Conservation (phyloP, 2,113 vertebrate genomes). For the Onychostruthus taczanowskii region DNA sequence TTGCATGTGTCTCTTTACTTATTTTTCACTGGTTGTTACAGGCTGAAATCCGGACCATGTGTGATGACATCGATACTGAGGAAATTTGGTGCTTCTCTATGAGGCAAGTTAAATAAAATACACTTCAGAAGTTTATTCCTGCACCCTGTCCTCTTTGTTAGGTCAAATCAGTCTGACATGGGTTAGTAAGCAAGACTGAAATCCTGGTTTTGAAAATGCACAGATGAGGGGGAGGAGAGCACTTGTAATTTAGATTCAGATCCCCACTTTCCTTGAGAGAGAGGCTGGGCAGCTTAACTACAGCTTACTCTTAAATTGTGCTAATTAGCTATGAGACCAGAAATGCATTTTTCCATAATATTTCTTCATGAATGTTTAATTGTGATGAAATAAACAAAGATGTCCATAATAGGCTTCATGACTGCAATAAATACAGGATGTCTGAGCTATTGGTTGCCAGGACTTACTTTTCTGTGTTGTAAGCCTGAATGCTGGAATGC, state of each 20-base stretch:
- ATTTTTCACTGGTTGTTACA: not conserved
- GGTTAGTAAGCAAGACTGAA: not conserved
- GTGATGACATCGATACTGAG: not conserved
- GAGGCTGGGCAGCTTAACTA: not conserved
- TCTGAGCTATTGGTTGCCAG: not conserved
- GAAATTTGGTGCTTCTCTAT: not conserved
- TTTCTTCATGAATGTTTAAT: not conserved
- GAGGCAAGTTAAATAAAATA: not conserved
- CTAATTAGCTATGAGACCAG: not conserved
- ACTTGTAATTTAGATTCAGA: not conserved
- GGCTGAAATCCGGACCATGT: not conserved
- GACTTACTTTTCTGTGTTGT: not conserved
- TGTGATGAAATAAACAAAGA: slow-evolving; percentile 12
- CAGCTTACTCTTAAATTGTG: not conserved
- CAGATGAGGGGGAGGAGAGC: slow-evolving; percentile 21
- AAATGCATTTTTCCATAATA: not conserved
- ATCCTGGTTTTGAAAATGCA: not conserved
- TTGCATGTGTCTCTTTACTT: not conserved
- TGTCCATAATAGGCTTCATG: not conserved
- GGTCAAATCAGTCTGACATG: not conserved
- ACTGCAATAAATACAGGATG: not conserved
- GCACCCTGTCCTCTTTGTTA: not conserved
- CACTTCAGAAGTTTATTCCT: not conserved
- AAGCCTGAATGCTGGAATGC: not conserved
- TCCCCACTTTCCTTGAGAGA: not conserved